These are phyloP conservation scores for Bembecia ichneumoniformis DNA, from an alignment of 2,888 invertebrate species.

Conservation along the genomic window DNA sequence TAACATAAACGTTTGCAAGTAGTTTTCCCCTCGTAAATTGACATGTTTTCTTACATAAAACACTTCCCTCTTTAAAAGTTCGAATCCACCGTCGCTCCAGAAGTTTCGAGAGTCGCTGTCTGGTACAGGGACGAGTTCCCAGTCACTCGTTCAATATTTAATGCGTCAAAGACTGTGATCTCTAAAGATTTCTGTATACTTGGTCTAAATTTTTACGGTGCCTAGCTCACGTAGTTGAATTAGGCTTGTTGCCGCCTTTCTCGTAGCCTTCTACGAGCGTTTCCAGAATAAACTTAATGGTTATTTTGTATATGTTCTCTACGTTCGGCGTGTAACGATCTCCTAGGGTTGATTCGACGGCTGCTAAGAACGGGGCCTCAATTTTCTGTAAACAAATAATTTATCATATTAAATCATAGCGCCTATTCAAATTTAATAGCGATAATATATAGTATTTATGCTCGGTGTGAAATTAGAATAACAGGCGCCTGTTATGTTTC, in stretches of 20 bases:
- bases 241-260: slow-evolving; percentile 42
- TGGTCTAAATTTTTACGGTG: neutral
- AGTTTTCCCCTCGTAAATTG: neutral
- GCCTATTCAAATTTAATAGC: neutral
- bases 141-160: neutral
- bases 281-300: slow-evolving; percentile 91
- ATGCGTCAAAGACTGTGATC: neutral
- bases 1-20: neutral
- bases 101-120: neutral
- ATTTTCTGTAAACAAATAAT: slow-evolving; percentile 81
- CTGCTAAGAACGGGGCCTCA: slow-evolving; percentile 89
- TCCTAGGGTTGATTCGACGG: slow-evolving; percentile 87
- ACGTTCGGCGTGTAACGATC: slow-evolving; percentile 93
- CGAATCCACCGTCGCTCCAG: neutral
- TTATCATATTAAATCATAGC: neutral
- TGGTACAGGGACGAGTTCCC: too few relatives aligned
- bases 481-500: too few relatives aligned
- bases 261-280: slow-evolving; percentile 87
- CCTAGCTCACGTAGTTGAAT: slow-evolving; percentile 35
- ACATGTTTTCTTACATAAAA: neutral
- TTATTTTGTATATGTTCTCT: slow-evolving; percentile 90
- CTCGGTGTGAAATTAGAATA: too few relatives aligned
- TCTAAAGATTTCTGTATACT: neutral
- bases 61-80: neutral
- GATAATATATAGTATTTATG: neutral